Evolutionary conservation across 2,113 vertebrate genomes (phyloP), one percentile per base, ranked within the genome.

Genomic region (Tenrec ecaudatus): DNA sequence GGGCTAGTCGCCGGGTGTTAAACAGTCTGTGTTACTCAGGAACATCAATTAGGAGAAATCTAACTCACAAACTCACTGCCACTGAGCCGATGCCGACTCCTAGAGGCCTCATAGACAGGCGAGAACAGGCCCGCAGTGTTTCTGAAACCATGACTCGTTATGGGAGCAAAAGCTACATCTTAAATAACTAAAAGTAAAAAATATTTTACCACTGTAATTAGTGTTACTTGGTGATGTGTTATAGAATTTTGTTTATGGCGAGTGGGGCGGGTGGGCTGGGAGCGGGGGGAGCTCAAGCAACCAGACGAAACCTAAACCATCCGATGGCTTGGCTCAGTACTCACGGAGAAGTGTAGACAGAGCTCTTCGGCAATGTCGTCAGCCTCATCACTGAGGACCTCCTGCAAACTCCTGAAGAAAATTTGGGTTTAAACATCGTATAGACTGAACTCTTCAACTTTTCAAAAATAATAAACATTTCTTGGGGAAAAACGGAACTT

Each of bases 351-450:
- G 86, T 88, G 27, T 3, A 94, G 2, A 4, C 75, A 8, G 93
- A 97, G 33, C 1, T 16, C 82, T 69, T 17, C 82, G 68, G 2
- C 69, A 68, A 57, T 33, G 23, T 97, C 97, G 43, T 97, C 95
- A 73, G 60, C 80, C 81, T 96, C 95, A 88, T 97, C 96, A 81
- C 98, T 97, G 89, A 98, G 92, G 82, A 98, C 80, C 86, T 69
- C 80, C 86, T 97, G 97, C 92, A 97, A 96, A 91, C 31, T 96
- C 93, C 98, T 99, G 89, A 19, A 96, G 95, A 95, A 95, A 91
- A 94, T 62, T 62, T 88, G 47, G 8, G 9, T 90, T 95, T 87
- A 60, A 95, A 83, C 86, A 16, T 86, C 81, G 27, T n/a, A 93
- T 82, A 73, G 88, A 40, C 81, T 85, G 33, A 78, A 75, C 36